These are phyloP conservation scores for Aspidiotus destructor DNA, from an alignment of 2,888 invertebrate genomes.

Conservation along the genomic window DNA sequence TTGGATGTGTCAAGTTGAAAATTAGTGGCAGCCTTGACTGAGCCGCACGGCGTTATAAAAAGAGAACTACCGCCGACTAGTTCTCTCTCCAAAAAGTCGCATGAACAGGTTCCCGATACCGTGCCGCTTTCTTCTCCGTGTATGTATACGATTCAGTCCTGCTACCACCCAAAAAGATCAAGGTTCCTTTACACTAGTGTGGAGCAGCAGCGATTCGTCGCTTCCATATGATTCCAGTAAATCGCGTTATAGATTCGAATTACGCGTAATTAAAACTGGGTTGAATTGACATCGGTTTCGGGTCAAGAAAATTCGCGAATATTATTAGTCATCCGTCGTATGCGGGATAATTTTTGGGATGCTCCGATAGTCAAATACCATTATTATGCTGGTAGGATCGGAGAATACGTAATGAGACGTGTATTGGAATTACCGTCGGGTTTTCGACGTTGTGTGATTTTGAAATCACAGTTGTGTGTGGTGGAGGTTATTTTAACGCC, in stretches of 20 bases:
- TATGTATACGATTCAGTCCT: conserved; percentile 7
- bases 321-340: no score
- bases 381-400: no score
- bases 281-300: no score
- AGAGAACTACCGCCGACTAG: conserved; percentile 31
- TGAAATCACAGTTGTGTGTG: no score
- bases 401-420: no score
- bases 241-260: background rate
- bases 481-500: no score
- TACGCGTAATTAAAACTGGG: no score
- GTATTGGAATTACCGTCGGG: no score
- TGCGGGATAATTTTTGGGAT: no score
- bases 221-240: background rate
- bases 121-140: conserved; percentile 15
- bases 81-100: conserved; percentile 30
- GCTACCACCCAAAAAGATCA: conserved; percentile 30
- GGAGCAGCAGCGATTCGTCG: background rate
- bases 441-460: no score
- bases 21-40: conserved; percentile 32
- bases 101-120: conserved; percentile 28
- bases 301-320: no score
- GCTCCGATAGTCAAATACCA: no score
- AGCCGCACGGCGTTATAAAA: conserved; percentile 31
- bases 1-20: conserved; percentile 31
- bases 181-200: conserved; percentile 26